A percentile compares a stretch with the other conserved stretches of the same genome.
phyloP scores from a whole-genome alignment of 1,140 invertebrate genomes.

The Eueides isabella region DNA sequence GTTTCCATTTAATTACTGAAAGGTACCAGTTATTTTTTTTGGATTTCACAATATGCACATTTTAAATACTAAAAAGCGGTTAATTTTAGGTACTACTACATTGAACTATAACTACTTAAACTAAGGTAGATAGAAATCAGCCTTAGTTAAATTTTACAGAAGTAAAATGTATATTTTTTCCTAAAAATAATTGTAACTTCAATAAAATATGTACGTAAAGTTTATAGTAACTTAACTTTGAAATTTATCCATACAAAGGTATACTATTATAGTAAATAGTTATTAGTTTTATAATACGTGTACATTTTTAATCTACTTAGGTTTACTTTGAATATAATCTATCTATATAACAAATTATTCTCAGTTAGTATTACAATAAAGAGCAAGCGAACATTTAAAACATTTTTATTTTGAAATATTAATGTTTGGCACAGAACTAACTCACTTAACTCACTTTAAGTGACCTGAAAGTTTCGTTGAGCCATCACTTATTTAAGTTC shows the following conservation, averaged over 20 bases:
- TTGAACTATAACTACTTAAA: too few relatives aligned
- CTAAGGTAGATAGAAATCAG: too few relatives aligned
- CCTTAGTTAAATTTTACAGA: too few relatives aligned
- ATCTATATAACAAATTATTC: neutral
- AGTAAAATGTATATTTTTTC: too few relatives aligned
- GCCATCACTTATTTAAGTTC: too few relatives aligned
- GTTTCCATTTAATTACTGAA: conserved; percentile 71
- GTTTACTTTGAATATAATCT: neutral
- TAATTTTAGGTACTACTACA: too few relatives aligned
- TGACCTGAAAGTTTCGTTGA: too few relatives aligned
- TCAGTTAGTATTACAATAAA: neutral
- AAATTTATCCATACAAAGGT: neutral
- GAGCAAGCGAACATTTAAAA: neutral
- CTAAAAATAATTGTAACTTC: too few relatives aligned
- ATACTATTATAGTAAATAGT: neutral
- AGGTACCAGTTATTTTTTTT: conserved; percentile 59
- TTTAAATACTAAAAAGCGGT: neutral
- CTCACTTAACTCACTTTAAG: too few relatives aligned
- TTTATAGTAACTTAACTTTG: neutral
- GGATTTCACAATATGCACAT: neutral
- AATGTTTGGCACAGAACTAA: too few relatives aligned
- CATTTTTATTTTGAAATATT: too few relatives aligned
- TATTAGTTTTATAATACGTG: neutral
- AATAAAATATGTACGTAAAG: neutral
- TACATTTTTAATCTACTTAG: neutral